Base-by-base conservation (phyloP, 1,140 invertebrate genomes). In the Eumeta japonica region DNA sequence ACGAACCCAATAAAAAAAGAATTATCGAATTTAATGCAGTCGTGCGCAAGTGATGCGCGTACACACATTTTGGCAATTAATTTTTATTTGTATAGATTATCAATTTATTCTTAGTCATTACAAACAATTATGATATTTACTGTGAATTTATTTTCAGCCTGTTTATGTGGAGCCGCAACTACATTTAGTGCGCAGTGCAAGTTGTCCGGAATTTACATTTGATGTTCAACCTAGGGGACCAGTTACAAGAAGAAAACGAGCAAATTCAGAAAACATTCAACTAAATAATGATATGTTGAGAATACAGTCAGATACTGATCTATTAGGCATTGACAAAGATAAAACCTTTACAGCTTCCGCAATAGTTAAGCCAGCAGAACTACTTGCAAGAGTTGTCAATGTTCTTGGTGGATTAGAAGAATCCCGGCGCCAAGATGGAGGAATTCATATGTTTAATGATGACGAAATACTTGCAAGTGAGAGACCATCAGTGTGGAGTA, bases 281-380 rank as follows among this genome's bases (percentile, higher is more conserved):
- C 52, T 72, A 12, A 53, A 73, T 12, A 65, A 67, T 28, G 71
- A 78, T 41, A 70, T 85, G 27, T 66, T 77, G n/a, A 71, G 82
- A 16, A 81, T 84, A 16, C 81, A 84, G 36, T 89, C 86, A 3
- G 87, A 89, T 52, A 86, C 84, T 0, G 87, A 90, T 59, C 62
- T 90, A 10, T 79, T 85, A 47, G 78, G 83, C 15, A 88, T 90
- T 39, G 87, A 91, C 50, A 84, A 85, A 50, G 82, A 83, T 37
- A 84, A 83, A 39, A 90, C 88, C 1, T 90, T 90, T 56, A 81
- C 78, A 36, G 78, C 67, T 31, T 77, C 71, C 46, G 78, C 79
- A 10, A 80, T 84, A 40, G 77, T 88, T 1, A 82, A 88, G 50
- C 86, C 86, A 1, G 83, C 82, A 0, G 85, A 87, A 48, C 58